phyloP scores from a whole-genome alignment of 2,888 invertebrate species.

The Eugnorisma glareosa region DNA sequence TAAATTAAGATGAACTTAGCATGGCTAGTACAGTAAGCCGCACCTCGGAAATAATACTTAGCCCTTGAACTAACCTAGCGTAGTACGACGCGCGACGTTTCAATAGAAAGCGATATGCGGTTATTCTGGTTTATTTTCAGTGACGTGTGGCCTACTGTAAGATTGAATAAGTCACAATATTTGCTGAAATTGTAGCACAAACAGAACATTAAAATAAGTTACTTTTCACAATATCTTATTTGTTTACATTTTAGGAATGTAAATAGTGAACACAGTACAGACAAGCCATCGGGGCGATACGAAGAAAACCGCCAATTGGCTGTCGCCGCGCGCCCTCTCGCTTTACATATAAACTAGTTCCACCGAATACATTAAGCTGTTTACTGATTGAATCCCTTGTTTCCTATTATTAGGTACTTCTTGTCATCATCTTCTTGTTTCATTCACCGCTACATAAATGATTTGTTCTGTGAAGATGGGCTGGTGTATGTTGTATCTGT shows the following conservation, averaged over 20 bases:
- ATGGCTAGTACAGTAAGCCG: no score
- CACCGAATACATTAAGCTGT: conserved; percentile 59
- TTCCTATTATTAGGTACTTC: conserved; percentile 54
- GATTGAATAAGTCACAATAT: not conserved
- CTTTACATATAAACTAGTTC: conserved; percentile 63
- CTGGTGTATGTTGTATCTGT: not conserved
- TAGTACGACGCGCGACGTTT: no score
- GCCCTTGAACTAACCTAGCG: not conserved
- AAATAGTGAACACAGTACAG: not conserved
- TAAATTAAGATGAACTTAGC: no score
- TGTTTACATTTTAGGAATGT: not conserved
- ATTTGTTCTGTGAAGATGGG: not conserved
- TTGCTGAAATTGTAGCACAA: not conserved
- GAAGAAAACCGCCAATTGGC: conserved; percentile 60
- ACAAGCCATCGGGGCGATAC: not conserved
- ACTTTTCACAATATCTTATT: not conserved
- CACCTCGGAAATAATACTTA: no score
- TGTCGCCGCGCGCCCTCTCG: conserved; percentile 31
- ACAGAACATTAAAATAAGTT: not conserved
- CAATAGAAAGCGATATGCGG: not conserved
- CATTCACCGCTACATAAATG: conserved; percentile 24
- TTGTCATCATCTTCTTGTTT: no score
- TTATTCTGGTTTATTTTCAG: no score
- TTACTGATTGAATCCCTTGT: conserved; percentile 60
- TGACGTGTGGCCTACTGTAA: not conserved